Base-by-base conservation (phyloP, 1,140 invertebrate genomes). In the Aradophagus sp. region DNA sequence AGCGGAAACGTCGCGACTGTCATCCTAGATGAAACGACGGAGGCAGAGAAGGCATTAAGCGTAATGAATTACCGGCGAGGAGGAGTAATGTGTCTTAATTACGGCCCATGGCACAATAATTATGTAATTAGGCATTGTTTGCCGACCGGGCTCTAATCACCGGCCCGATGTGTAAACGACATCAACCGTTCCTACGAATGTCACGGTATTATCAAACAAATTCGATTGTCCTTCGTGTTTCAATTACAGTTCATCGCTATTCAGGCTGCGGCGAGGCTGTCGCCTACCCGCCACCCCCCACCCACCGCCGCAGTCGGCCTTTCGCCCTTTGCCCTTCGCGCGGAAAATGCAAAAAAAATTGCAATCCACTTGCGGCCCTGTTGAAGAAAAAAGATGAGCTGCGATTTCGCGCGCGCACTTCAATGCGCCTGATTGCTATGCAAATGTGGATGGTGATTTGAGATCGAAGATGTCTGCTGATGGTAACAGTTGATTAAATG, bases 51-150 rank as follows among this genome's bases (percentile, higher is more conserved):
- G 81, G 82, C 81, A 84, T 83, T 84, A 84, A 83, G 79, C 80
- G 76, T 84, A 83, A 84, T 83, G 80, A 83, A 84, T 84, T 82
- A 82, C 77, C 74, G 76, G 77, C 76, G 74, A 73, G 71, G 74
- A 75, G 77, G 77, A 80, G 80, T 81, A 81, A 84, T 84, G 81
- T 81, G 78, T 83, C 81, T 84, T 84, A 83, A 84, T 84, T 84
- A 84, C 77, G 73, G 72, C 79, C 75, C 76, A 76, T 65, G 78
- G 77, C 76, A 81, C 81, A 83, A 84, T 83, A 83, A 84, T 82
- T 83, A 83, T 82, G 81, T 82, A 84, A 84, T 84, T 83, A 84
- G 78, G 80, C 79, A 83, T 84, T 83, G 82, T 83, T 84, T 83
- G 77, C 77, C 76, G 77, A 79, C 77, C 77, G 66, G 76, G 47